Conservation (phyloP, 2,797 vertebrate genomes). For the Myripristis murdjan region DNA sequence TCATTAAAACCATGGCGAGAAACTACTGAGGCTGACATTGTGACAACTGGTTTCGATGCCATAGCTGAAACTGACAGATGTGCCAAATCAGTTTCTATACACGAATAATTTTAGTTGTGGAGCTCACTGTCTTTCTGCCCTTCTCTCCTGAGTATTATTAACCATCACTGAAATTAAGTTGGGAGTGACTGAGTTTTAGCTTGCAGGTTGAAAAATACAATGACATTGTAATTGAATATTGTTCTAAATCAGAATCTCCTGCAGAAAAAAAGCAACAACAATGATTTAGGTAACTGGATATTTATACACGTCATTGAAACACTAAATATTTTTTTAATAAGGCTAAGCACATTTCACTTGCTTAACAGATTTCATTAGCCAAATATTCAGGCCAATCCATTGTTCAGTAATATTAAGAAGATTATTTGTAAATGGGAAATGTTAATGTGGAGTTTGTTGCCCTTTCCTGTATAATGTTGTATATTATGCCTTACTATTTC, state of each 20-base stretch:
- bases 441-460: conserved; percentile 21
- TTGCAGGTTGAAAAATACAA: neutral
- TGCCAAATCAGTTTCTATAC: conserved; percentile 80
- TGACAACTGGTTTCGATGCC: conserved; percentile 75
- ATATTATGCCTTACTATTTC: conserved; percentile 64
- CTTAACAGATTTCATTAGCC: conserved; percentile 8
- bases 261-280: conserved; percentile 15
- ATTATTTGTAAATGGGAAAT: conserved; percentile 33
- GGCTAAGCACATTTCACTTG: conserved; percentile 16
- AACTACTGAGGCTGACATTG: conserved; percentile 52
- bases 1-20: conserved; percentile 64
- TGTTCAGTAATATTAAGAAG: conserved; percentile 8
- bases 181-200: conserved; percentile 4
- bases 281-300: conserved; percentile 60
- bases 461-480: conserved; percentile 55
- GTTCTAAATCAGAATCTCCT: conserved; percentile 20
- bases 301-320: conserved; percentile 61
- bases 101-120: conserved; percentile 52
- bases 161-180: conserved; percentile 46
- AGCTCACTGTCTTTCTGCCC: conserved; percentile 45
- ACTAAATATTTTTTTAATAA: conserved; percentile 64
- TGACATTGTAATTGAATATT: neutral
- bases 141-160: conserved; percentile 33
- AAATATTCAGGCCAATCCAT: neutral
- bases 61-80: conserved; percentile 79